A percentile compares a stretch with the other conserved stretches of the same genome.
phyloP scores from a whole-genome alignment of 2,113 vertebrate species.

The Collichthys lucidus region DNA sequence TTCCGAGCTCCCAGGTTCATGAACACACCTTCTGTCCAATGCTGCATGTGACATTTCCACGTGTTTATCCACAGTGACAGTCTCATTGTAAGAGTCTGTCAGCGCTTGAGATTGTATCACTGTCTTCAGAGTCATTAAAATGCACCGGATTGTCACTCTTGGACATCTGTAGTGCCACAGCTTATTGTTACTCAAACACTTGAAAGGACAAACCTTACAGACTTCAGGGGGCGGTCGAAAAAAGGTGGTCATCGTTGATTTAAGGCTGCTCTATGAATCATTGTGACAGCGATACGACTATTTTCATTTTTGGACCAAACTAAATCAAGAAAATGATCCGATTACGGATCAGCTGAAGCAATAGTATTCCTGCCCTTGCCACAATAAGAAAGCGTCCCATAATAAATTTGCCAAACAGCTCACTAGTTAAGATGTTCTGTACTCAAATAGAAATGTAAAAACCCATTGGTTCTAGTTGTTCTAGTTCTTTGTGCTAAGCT shows the following conservation, averaged over 20 bases:
- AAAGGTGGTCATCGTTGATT: neutral
- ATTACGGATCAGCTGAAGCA: neutral
- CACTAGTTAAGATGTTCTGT: too few relatives aligned
- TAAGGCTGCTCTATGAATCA: conserved; percentile 10
- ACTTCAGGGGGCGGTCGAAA: neutral
- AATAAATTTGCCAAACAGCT: too few relatives aligned
- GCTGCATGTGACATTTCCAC: neutral
- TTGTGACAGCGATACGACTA: neutral
- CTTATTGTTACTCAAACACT: neutral
- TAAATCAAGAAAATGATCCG: neutral
- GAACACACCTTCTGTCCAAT: neutral
- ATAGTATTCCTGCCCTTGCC: neutral
- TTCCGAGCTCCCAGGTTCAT: neutral
- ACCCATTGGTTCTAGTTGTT: neutral
- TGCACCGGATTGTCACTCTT: neutral
- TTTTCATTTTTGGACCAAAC: neutral
- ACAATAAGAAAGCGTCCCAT: neutral
- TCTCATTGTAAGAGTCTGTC: conserved; percentile 3
- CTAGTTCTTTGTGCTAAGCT: neutral
- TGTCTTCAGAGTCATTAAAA: neutral
- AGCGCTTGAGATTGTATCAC: conserved; percentile 12
- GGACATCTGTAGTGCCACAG: neutral
- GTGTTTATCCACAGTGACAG: conserved; percentile 4
- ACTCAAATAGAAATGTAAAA: too few relatives aligned
- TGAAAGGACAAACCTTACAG: neutral